Percentiles rank a stretch among this genome's conserved stretches.
Evolutionary conservation across 2,888 invertebrate genomes (phyloP).

Genomic region (Nephrotoma flavescens): DNA sequence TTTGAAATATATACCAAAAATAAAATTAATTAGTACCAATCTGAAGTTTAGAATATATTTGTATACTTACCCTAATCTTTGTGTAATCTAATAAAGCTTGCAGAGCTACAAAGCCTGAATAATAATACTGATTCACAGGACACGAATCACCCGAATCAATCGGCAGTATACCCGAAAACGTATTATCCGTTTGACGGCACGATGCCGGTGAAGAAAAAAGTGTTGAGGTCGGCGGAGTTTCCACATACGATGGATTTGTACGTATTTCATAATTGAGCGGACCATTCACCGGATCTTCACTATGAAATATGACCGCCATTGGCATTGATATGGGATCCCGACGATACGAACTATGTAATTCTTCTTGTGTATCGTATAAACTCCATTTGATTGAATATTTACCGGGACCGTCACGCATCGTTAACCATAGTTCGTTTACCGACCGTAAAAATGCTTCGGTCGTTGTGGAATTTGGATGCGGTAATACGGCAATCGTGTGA

Average conservation of each 20-base stretch:
- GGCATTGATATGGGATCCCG: conserved; percentile 47
- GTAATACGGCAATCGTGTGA: conserved; percentile 54
- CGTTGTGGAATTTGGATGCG: conserved; percentile 35
- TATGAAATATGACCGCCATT: conserved; percentile 54
- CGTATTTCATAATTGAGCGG: conserved; percentile 55
- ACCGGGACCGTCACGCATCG: conserved; percentile 34
- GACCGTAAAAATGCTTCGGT: conserved; percentile 42
- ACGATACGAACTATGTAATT: conserved; percentile 54
- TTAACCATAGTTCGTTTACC: conserved; percentile 44
- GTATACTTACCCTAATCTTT: conserved; percentile 45
- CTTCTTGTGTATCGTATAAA: conserved; percentile 47
- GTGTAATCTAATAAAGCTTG: conserved; percentile 57
- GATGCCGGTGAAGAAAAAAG: conserved; percentile 50
- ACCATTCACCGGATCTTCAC: conserved; percentile 32
- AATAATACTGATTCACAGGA: conserved; percentile 60
- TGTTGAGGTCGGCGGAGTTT: conserved; percentile 49
- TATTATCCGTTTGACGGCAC: conserved; percentile 45
- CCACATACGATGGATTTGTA: conserved; percentile 50
- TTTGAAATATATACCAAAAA: not conserved
- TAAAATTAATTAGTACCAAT: not conserved
- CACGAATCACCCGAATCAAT: conserved; percentile 56
- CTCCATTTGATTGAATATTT: conserved; percentile 47
- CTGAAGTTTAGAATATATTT: not conserved
- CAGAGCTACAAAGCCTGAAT: conserved; percentile 58
- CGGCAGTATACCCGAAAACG: conserved; percentile 49